Evolutionary conservation across 2,113 vertebrate species (phyloP).

Genomic region (Reinhardtius hippoglossoides): DNA sequence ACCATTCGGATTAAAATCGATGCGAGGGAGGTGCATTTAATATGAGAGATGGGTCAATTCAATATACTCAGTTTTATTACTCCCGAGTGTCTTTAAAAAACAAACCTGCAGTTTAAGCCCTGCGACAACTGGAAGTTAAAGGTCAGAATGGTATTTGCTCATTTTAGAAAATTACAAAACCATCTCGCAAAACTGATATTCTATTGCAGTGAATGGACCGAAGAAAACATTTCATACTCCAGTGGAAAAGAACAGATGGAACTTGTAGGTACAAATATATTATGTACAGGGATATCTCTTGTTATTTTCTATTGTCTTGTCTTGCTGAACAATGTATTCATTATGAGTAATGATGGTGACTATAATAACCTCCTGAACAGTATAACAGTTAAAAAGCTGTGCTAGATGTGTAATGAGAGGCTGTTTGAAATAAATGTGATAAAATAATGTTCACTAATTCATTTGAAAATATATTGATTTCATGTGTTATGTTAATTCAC

Average conservation of each 20-base stretch:
- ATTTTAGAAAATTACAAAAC: slow-evolving; percentile 34
- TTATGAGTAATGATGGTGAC: not conserved
- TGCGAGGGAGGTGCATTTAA: slow-evolving; percentile 67
- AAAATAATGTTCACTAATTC: no score
- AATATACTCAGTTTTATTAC: slow-evolving; percentile 71
- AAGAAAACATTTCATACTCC: not conserved
- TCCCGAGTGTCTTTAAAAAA: slow-evolving; percentile 54
- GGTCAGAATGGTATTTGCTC: slow-evolving; percentile 34
- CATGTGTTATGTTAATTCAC: no score
- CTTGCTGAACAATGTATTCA: not conserved
- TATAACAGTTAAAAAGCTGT: not conserved
- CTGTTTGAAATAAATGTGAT: not conserved
- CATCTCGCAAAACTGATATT: not conserved
- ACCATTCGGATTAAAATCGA: slow-evolving; percentile 57
- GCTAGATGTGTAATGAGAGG: not conserved
- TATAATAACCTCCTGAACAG: not conserved
- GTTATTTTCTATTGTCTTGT: not conserved
- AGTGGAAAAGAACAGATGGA: not conserved
- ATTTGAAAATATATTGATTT: no score
- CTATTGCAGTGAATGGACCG: not conserved
- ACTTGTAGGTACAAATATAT: not conserved
- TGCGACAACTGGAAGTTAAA: slow-evolving; percentile 22
- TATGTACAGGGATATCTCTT: not conserved
- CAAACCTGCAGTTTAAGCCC: slow-evolving; percentile 29
- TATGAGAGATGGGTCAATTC: slow-evolving; percentile 71